A percentile compares a stretch with the other conserved stretches of the same genome.
phyloP scores from a whole-genome alignment of 2,888 invertebrate genomes.

The Mallateleia sp. region DNA sequence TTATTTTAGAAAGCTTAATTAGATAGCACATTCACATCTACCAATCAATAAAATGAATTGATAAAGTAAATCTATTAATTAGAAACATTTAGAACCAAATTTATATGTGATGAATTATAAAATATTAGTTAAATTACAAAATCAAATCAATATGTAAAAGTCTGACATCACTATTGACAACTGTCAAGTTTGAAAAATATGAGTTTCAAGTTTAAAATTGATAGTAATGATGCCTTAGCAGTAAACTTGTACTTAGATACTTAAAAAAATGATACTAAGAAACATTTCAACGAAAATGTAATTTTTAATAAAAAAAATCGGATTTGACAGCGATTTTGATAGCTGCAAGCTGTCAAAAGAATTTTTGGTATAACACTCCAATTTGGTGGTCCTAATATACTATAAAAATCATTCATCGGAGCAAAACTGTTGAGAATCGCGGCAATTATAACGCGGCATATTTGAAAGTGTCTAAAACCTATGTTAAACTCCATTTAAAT shows the following conservation, averaged over 20 bases:
- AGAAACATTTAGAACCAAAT: not conserved
- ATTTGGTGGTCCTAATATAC: too few relatives aligned
- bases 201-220: not conserved
- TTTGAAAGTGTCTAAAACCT: too few relatives aligned
- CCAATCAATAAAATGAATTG: not conserved
- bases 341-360: not conserved
- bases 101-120: conserved; percentile 1
- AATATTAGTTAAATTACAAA: not conserved
- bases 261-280: not conserved
- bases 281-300: not conserved
- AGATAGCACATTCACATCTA: not conserved
- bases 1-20: conserved; percentile 1
- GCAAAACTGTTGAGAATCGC: too few relatives aligned
- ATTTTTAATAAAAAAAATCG: not conserved
- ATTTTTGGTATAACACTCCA: too few relatives aligned
- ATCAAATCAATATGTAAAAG: conserved; percentile 1
- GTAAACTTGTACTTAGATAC: too few relatives aligned
- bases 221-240: too few relatives aligned
- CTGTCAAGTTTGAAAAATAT: not conserved
- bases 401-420: too few relatives aligned
- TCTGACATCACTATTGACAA: not conserved
- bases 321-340: not conserved
- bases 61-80: too few relatives aligned
- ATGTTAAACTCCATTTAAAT: too few relatives aligned
- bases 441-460: too few relatives aligned